phyloP scores from a whole-genome alignment of 2,113 vertebrate genomes.

The Willisornis vidua region DNA sequence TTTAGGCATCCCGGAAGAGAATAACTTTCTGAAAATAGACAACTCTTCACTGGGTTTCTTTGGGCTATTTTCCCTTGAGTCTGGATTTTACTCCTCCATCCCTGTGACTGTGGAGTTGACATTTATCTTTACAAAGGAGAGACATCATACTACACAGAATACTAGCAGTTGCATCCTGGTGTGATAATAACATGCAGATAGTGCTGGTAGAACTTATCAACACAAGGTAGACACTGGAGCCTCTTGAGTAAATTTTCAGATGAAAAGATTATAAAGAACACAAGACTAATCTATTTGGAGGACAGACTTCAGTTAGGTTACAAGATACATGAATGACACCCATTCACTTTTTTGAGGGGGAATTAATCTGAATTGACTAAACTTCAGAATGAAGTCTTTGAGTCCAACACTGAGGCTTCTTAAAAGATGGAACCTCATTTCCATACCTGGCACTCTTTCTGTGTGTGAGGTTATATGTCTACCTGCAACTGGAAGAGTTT shows the following conservation, averaged over 20 bases:
- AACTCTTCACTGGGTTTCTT: background rate
- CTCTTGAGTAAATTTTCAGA: background rate
- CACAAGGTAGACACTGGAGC: background rate
- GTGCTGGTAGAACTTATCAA: background rate
- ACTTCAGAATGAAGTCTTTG: constrained; percentile 34
- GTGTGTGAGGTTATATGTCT: background rate
- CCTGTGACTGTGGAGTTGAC: background rate
- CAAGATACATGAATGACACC: background rate
- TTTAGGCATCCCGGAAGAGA: background rate
- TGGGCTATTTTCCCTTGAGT: background rate
- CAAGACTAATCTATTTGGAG: background rate
- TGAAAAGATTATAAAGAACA: background rate
- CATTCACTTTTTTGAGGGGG: background rate
- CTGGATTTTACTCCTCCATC: background rate
- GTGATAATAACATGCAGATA: background rate
- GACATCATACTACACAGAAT: background rate
- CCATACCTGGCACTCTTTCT: constrained; percentile 2
- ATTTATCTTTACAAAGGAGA: background rate
- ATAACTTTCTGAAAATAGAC: background rate
- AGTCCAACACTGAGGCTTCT: background rate
- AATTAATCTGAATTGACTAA: background rate
- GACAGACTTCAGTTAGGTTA: background rate
- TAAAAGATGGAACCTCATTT: constrained; percentile 49
- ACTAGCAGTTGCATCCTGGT: background rate
- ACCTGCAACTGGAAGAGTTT: background rate